Conservation (phyloP, 2,113 vertebrate species). For the Orycteropus afer region DNA sequence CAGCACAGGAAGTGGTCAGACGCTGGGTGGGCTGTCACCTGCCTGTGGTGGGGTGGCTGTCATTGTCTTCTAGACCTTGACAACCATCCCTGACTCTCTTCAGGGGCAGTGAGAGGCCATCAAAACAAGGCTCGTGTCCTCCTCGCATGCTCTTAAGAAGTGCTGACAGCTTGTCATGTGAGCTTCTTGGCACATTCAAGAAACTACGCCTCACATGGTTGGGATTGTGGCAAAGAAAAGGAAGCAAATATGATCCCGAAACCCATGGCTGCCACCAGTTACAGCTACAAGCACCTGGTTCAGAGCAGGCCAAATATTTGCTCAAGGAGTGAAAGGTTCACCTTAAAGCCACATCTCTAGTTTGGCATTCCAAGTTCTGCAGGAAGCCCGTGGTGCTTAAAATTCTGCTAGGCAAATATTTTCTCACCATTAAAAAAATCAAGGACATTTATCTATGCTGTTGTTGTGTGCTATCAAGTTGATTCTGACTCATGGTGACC, state of each 20-base stretch:
- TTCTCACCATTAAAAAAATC: too few species aligned
- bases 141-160: neutral
- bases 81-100: neutral
- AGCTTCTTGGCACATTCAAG: neutral
- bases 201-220: slow-evolving; percentile 11
- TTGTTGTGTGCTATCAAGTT: neutral
- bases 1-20: too few species aligned
- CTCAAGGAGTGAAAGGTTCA: slow-evolving; percentile 21
- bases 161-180: neutral
- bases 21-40: neutral
- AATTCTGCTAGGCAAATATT: slow-evolving; percentile 1
- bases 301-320: slow-evolving; percentile 50
- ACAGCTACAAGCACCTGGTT: neutral
- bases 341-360: slow-evolving; percentile 43
- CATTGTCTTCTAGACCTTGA: neutral
- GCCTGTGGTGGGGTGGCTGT: too few species aligned
- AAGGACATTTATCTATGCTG: neutral
- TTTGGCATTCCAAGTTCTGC: neutral
- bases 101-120: neutral
- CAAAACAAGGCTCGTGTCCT: neutral
- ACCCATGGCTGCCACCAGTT: slow-evolving; percentile 26
- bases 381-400: neutral
- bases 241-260: slow-evolving; percentile 55
- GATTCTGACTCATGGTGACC: neutral
- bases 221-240: neutral